Conservation (phyloP, 2,888 invertebrate species). For the Melanostoma scalare region DNA sequence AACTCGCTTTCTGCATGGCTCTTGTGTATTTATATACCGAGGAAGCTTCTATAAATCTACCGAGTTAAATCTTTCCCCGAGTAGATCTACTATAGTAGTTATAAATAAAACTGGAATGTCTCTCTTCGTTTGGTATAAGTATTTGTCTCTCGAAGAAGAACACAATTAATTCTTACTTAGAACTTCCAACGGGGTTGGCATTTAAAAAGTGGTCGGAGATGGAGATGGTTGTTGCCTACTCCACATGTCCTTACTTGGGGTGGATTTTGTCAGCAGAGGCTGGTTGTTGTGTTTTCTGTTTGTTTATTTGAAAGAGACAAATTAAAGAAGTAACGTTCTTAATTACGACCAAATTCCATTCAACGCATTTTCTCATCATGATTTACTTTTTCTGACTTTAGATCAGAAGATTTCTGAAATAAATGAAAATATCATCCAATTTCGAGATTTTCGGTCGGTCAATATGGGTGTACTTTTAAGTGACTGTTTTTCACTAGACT, state of each 20-base stretch:
- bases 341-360: too few relatives aligned
- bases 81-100: conserved; percentile 42
- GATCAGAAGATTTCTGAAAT: too few relatives aligned
- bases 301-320: not conserved
- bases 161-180: conserved; percentile 64
- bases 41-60: conserved; percentile 57
- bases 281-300: not conserved
- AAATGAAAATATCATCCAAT: too few relatives aligned
- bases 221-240: conserved; percentile 25
- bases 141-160: conserved; percentile 30
- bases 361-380: too few relatives aligned
- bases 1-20: conserved; percentile 7
- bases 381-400: too few relatives aligned
- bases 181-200: conserved; percentile 33
- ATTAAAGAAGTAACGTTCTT: too few relatives aligned
- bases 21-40: conserved; percentile 43
- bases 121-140: conserved; percentile 17
- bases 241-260: conserved; percentile 28
- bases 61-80: conserved; percentile 52
- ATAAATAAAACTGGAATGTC: conserved; percentile 59
- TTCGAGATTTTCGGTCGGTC: too few relatives aligned
- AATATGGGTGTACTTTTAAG: too few relatives aligned
- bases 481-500: too few relatives aligned
- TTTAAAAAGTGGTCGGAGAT: not conserved
- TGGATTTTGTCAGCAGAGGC: too few relatives aligned